Evolutionary conservation across 2,113 vertebrate species (phyloP).

Genomic region (Sinosuthora webbiana): DNA sequence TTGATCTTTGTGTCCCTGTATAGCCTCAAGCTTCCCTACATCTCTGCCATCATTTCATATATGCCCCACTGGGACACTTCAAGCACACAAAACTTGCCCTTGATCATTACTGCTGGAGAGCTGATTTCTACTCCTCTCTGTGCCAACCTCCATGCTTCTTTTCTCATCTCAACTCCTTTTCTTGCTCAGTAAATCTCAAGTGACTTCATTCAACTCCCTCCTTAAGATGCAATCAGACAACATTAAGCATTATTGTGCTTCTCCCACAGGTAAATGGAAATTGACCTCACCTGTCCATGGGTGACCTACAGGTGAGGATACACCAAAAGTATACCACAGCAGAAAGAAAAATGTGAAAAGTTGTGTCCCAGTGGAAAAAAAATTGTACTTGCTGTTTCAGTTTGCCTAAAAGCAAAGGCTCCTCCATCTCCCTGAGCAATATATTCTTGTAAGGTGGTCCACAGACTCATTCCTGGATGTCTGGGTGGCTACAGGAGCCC

Average conservation of each 20-base stretch:
- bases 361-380: background rate
- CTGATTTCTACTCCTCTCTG: background rate
- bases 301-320: background rate
- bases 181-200: background rate
- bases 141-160: background rate
- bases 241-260: background rate
- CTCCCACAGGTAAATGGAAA: background rate
- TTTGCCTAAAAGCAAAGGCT: background rate
- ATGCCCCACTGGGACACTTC: background rate
- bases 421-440: background rate
- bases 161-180: background rate
- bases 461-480: background rate
- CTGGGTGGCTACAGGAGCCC: background rate
- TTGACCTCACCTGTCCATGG: background rate
- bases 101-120: background rate
- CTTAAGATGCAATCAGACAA: background rate
- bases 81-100: background rate
- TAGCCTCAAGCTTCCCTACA: slow-evolving; percentile 13
- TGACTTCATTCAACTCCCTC: background rate
- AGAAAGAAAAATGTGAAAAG: background rate
- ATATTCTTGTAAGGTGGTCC: background rate
- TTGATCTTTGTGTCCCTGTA: slow-evolving; percentile 11
- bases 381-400: background rate
- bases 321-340: background rate
- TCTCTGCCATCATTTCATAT: slow-evolving; percentile 19